phyloP scores from a whole-genome alignment of 2,113 vertebrate genomes.

The Alexandromys fortis region DNA sequence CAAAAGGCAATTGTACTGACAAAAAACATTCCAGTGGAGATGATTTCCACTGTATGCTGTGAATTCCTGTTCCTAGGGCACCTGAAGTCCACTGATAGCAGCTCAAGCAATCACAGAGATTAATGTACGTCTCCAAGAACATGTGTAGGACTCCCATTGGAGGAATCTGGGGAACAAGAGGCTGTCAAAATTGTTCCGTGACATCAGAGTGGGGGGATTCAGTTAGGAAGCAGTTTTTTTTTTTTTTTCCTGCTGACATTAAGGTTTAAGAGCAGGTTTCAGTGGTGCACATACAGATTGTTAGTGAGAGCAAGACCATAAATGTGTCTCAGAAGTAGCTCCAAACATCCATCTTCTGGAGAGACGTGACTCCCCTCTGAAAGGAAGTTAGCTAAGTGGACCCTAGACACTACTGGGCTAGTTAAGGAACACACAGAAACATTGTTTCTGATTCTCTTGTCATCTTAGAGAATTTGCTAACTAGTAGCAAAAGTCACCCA shows the following conservation, averaged over 20 bases:
- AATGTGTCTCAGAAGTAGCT: conserved; percentile 9
- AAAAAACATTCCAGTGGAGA: not conserved
- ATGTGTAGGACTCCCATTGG: not conserved
- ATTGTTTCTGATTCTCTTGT: not conserved
- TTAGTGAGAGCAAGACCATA: not conserved
- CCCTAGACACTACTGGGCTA: not conserved
- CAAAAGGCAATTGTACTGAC: not conserved
- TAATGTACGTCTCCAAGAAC: not conserved
- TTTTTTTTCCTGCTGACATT: not conserved
- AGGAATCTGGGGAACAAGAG: conserved; percentile 14
- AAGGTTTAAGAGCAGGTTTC: not conserved
- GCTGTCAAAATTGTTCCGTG: not conserved
- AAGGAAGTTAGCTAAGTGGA: not conserved
- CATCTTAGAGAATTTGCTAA: not conserved
- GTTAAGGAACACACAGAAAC: not conserved
- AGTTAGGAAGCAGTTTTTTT: not conserved
- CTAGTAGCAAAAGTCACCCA: not conserved
- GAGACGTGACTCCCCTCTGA: not conserved
- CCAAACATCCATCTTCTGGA: not conserved
- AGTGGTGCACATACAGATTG: not conserved
- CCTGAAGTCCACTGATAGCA: not conserved
- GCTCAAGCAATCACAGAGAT: not conserved
- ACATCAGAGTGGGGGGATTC: not conserved
- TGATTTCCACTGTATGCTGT: not conserved
- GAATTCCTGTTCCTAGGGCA: not conserved